Evolutionary conservation across 2,888 invertebrate genomes (phyloP).

Genomic region (Napeogenes inachia): DNA sequence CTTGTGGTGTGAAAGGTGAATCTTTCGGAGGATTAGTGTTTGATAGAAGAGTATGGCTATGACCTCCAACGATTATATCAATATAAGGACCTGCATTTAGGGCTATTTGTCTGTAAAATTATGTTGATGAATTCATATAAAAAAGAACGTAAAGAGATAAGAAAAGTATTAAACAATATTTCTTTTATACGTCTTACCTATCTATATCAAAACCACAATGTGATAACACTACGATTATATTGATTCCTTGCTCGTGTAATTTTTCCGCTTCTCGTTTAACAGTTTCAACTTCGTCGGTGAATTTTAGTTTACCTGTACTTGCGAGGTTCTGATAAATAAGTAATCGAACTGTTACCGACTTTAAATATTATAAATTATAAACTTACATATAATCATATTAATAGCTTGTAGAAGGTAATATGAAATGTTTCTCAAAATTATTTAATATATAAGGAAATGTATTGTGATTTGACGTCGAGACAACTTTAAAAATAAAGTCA

Average conservation of each 20-base stretch:
- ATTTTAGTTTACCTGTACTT: slow-evolving; percentile 80
- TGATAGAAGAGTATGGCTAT: slow-evolving; percentile 88
- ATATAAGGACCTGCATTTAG: slow-evolving; percentile 81
- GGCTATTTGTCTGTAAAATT: slow-evolving; percentile 78
- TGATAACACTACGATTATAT: slow-evolving; percentile 88
- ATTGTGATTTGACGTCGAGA: too few relatives aligned
- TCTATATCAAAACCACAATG: slow-evolving; percentile 87
- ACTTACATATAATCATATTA: too few relatives aligned
- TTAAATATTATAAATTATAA: too few relatives aligned
- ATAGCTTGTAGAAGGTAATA: too few relatives aligned
- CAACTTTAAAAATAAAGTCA: too few relatives aligned
- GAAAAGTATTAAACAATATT: neutral
- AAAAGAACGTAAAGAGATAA: neutral
- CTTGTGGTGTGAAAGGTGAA: slow-evolving; percentile 67
- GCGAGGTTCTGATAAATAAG: slow-evolving; percentile 76
- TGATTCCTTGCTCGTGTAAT: slow-evolving; percentile 79
- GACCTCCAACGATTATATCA: slow-evolving; percentile 89
- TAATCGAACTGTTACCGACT: neutral
- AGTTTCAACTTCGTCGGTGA: slow-evolving; percentile 81
- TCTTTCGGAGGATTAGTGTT: slow-evolving; percentile 72
- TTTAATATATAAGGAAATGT: too few relatives aligned
- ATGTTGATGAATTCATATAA: neutral
- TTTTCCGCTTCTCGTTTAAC: slow-evolving; percentile 81
- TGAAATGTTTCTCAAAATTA: too few relatives aligned
- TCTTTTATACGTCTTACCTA: slow-evolving; percentile 44